Percentiles rank a stretch among this genome's conserved stretches.
Evolutionary conservation across 2,113 vertebrate species (phyloP).

Genomic region (Brachyistius frenatus): DNA sequence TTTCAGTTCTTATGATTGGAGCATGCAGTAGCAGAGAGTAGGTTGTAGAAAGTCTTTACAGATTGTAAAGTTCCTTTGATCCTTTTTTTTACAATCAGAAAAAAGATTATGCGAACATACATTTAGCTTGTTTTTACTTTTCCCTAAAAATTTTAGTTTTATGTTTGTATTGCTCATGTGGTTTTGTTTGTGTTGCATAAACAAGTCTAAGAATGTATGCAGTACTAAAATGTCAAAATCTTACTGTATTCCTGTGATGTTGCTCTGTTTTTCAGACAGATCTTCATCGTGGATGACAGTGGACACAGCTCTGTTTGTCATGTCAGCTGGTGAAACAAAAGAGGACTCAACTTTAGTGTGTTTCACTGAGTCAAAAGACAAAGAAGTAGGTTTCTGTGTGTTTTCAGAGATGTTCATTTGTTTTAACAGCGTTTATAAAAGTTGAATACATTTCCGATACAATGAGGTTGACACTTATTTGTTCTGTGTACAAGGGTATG

Average conservation of each 20-base stretch:
- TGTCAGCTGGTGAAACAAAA: slow-evolving; percentile 85
- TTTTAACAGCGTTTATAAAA: neutral
- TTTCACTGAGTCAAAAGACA: slow-evolving; percentile 90
- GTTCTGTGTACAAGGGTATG: neutral
- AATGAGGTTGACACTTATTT: neutral
- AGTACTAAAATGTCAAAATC: neutral
- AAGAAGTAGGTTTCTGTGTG: slow-evolving; percentile 83
- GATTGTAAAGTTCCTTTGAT: too few species aligned
- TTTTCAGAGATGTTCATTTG: neutral
- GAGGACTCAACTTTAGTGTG: slow-evolving; percentile 86
- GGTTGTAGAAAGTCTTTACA: neutral
- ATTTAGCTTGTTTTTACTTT: neutral
- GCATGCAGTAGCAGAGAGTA: neutral
- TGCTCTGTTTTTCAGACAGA: slow-evolving; percentile 81
- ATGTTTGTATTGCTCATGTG: neutral
- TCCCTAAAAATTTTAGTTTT: too few species aligned
- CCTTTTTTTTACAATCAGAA: neutral
- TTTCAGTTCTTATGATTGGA: neutral
- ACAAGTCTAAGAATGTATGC: too few species aligned
- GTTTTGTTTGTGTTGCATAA: neutral
- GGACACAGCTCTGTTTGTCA: slow-evolving; percentile 89
- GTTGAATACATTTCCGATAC: neutral
- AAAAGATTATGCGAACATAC: neutral
- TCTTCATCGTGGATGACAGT: slow-evolving; percentile 87
- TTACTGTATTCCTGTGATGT: neutral